These are phyloP conservation scores for Spodoptera litura DNA, from an alignment of 1,140 invertebrate species.

Conservation along the genomic window DNA sequence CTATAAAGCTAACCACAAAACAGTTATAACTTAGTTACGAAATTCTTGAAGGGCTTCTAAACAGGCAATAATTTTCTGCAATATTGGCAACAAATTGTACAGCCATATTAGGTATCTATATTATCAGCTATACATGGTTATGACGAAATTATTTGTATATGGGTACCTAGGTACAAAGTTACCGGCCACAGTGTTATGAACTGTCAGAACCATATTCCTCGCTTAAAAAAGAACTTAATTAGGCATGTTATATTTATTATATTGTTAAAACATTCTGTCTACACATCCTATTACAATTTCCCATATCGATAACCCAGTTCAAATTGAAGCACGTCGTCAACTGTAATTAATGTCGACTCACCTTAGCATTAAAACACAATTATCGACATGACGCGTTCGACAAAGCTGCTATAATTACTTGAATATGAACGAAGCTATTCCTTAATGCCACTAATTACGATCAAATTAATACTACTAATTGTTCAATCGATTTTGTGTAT, in stretches of 20 bases:
- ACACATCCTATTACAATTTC: background rate
- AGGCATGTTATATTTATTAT: background rate
- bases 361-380: slow-evolving; percentile 35
- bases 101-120: too few species aligned
- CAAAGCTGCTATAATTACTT: slow-evolving; percentile 22
- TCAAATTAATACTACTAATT: slow-evolving; percentile 37
- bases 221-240: too few species aligned
- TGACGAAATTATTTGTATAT: too few species aligned
- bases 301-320: background rate
- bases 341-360: slow-evolving; percentile 3
- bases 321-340: background rate
- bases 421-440: slow-evolving; percentile 12
- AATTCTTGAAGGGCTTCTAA: too few species aligned
- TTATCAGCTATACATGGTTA: too few species aligned
- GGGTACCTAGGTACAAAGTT: too few species aligned
- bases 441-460: slow-evolving; percentile 29
- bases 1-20: too few species aligned
- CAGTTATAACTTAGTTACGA: too few species aligned
- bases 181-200: too few species aligned
- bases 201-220: too few species aligned
- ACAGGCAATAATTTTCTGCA: too few species aligned
- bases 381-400: slow-evolving; percentile 26
- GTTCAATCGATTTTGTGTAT: background rate
- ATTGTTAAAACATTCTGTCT: background rate
- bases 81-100: too few species aligned